A percentile compares a stretch with the other conserved stretches of the same genome.
Conservation (phyloP, 2,113 vertebrate genomes). For the Sinocyclocheilus grahami region DNA sequence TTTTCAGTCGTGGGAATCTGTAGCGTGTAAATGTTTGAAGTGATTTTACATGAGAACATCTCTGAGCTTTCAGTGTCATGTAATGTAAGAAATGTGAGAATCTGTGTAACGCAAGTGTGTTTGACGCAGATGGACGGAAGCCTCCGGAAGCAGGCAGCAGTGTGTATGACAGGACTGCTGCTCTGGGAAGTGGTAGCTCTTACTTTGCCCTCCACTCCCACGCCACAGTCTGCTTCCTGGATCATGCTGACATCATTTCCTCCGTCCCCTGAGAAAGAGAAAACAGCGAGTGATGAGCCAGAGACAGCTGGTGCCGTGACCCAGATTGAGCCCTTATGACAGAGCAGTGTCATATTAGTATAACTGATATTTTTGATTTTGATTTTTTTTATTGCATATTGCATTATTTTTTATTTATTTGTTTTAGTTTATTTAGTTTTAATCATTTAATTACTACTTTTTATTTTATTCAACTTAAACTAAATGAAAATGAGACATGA, state of each 20-base stretch:
- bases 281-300: constrained; percentile 58
- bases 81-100: constrained; percentile 36
- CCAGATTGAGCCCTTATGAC: neutral
- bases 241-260: constrained; percentile 99
- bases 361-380: neutral
- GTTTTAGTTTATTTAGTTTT: no score
- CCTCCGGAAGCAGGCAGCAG: constrained; percentile 19
- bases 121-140: constrained; percentile 30
- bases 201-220: constrained; percentile 98
- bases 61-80: constrained; percentile 14
- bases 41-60: neutral
- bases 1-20: neutral
- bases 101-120: constrained; percentile 18
- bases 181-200: constrained; percentile 61
- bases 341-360: neutral
- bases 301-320: constrained; percentile 11
- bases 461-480: no score
- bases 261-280: constrained; percentile 87
- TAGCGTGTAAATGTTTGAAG: neutral
- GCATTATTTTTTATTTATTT: no score
- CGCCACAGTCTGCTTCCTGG: constrained; percentile 97
- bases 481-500: no score
- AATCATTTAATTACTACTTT: no score
- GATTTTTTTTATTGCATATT: no score
- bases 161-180: neutral